Evolutionary conservation across 2,797 vertebrate species (phyloP).

Genomic region (Erpetoichthys calabaricus): DNA sequence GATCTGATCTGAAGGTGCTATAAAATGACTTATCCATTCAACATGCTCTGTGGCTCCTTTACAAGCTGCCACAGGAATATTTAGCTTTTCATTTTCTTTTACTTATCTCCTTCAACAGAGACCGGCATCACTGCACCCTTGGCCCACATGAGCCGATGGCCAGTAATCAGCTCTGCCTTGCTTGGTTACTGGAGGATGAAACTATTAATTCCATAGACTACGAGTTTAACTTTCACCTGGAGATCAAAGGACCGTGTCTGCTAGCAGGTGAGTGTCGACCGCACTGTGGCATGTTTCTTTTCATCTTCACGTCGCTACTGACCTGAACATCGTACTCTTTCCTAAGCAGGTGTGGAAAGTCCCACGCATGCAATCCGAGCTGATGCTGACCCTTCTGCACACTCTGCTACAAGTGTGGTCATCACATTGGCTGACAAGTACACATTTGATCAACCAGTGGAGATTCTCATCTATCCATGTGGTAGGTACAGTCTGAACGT

Average conservation of each 20-base stretch:
- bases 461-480: slow-evolving; percentile 85
- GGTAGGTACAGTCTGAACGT: slow-evolving; percentile 44
- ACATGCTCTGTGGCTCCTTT: not conserved
- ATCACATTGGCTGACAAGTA: slow-evolving; percentile 86
- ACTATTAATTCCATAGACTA: slow-evolving; percentile 83
- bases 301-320: not conserved
- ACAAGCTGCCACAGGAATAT: no score
- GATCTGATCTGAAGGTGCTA: not conserved
- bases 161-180: slow-evolving; percentile 51
- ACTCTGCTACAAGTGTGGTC: slow-evolving; percentile 70
- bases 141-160: slow-evolving; percentile 39
- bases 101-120: slow-evolving; percentile 32
- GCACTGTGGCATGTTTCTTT: no score
- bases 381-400: slow-evolving; percentile 71
- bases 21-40: not conserved
- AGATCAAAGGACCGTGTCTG: slow-evolving; percentile 80
- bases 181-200: slow-evolving; percentile 60
- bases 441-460: slow-evolving; percentile 85
- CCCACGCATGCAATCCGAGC: slow-evolving; percentile 87
- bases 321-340: not conserved
- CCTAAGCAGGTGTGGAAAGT: slow-evolving; percentile 75
- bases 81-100: not conserved
- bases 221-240: slow-evolving; percentile 83
- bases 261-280: slow-evolving; percentile 61
- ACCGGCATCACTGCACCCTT: slow-evolving; percentile 34